Evolutionary conservation across 1,140 invertebrate species (phyloP), one percentile per base, ranked within the genome.

Genomic region (Nephotettix cincticeps): DNA sequence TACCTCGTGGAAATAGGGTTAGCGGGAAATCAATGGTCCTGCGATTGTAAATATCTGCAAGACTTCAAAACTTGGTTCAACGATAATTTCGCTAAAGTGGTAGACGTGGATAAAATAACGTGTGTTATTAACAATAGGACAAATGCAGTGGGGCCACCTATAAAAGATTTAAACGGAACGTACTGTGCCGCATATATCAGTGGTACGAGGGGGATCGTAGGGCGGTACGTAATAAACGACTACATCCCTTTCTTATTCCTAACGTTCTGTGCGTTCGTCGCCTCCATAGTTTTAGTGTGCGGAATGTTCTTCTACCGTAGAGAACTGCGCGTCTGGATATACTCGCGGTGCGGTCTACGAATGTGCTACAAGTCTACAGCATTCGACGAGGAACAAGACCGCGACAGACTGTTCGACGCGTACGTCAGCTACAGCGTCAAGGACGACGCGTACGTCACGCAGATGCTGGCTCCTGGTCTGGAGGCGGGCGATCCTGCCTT

Each of bases 391-490:
- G 87, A 88, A 78, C 88, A 89, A 75, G 91, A 93, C 77, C 89
- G 92, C 76, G 92, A 94, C 82, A 88, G 91, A 74, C 86, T 94
- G 29, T 95, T 93, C 79, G 95, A 97, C 80, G 94, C 94, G 13
- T 97, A 95, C 79, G 89, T 97, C 45, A 93, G 92, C 54, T 97
- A 97, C 82, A 94, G 93, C 76, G 88, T 93, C 28, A 93, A 96
- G 79, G 94, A 97, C 80, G 93, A 95, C 79, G 87, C 89, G 30
- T 96, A 94, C 81, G 92, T 96, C 2, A 90, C 90, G 74, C 90
- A 95, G 77, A 91, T 94, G 73, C 81, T 97, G 74, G 91, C 92
- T 29, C 89, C 91, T 3, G 90, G 91, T 6, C 83, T 96, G 29
- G 93, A 96, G 82, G 81, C 84, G 21, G 88, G 88, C 36, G 78